phyloP scores from a whole-genome alignment of 2,888 invertebrate species.

The Sepiola atlantica region DNA sequence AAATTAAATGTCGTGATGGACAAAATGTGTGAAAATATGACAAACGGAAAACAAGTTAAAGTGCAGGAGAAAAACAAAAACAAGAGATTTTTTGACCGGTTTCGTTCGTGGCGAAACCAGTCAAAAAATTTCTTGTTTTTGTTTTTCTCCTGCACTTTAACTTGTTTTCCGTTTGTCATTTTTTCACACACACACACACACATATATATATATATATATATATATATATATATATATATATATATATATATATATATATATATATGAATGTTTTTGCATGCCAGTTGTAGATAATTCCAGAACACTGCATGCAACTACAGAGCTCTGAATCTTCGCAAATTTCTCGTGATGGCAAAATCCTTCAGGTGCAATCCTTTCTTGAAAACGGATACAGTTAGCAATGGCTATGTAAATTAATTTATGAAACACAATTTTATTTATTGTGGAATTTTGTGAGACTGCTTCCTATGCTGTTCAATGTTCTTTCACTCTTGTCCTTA shows the following conservation, averaged over 20 bases:
- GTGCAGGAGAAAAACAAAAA: no score
- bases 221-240: background rate
- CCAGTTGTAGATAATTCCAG: background rate
- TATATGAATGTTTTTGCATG: background rate
- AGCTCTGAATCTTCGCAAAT: background rate
- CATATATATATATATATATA: background rate
- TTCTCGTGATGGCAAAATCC: constrained; percentile 6
- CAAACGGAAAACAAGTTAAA: no score
- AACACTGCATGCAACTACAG: background rate
- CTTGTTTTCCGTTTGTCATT: no score
- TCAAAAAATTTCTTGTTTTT: no score
- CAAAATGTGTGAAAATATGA: no score
- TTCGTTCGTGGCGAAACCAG: no score
- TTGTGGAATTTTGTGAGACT: background rate
- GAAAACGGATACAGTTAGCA: background rate
- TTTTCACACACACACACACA: no score
- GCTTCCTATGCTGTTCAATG: background rate
- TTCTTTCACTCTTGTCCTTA: background rate
- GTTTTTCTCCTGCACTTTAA: no score
- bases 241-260: background rate
- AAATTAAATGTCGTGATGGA: no score
- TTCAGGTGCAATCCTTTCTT: constrained; percentile 32
- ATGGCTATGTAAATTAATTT: constrained; percentile 20
- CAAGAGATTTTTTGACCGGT: no score
- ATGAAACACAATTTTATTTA: constrained; percentile 11